Percentiles rank a stretch among this genome's conserved stretches.
phyloP scores from a whole-genome alignment of 1,140 invertebrate species.

The Pristionchus pacificus region DNA sequence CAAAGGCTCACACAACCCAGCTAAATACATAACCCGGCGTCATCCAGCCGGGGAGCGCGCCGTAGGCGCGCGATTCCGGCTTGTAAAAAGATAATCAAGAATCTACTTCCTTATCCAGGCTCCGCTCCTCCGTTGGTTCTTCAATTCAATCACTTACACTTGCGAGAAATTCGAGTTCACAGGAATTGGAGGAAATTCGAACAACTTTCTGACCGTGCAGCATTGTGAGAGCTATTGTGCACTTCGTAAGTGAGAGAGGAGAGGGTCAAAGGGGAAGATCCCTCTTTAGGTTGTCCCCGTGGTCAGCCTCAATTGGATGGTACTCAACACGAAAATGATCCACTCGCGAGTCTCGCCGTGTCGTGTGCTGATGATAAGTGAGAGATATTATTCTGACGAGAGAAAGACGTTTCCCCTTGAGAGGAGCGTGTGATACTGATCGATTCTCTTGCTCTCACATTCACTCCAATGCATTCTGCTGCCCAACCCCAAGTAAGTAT shows the following conservation, averaged over 20 bases:
- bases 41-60: too few relatives aligned
- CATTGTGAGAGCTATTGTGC: constrained; percentile 40
- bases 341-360: neutral
- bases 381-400: neutral
- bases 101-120: neutral
- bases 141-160: constrained; percentile 28
- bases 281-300: neutral
- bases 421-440: neutral
- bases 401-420: neutral
- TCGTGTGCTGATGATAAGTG: neutral
- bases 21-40: too few relatives aligned
- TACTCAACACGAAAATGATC: neutral
- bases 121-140: constrained; percentile 37
- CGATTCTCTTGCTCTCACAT: neutral
- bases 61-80: too few relatives aligned
- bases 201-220: constrained; percentile 42
- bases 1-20: too few relatives aligned
- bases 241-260: neutral
- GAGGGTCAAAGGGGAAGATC: too few relatives aligned
- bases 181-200: constrained; percentile 41
- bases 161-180: constrained; percentile 39
- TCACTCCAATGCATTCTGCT: neutral
- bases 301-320: neutral
- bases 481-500: neutral
- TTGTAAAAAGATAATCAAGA: neutral